phyloP scores from a whole-genome alignment of 2,888 invertebrate species.

The Cerceris rybyensis region DNA sequence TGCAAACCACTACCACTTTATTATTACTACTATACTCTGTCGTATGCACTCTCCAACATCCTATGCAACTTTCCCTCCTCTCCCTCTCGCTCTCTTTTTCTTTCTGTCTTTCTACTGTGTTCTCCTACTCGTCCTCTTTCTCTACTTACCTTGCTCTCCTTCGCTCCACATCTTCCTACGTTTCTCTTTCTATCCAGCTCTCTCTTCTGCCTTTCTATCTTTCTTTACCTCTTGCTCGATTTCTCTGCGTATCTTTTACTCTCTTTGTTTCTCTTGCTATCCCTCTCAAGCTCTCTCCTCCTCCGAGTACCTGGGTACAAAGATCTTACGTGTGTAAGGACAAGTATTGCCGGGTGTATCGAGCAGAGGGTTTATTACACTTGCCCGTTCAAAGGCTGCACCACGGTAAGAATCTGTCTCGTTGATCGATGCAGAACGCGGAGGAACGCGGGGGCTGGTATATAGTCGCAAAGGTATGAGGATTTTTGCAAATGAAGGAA shows the following conservation, averaged over 20 bases:
- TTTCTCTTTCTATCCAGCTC: no score
- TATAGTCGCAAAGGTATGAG: neutral
- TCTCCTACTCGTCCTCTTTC: conserved; percentile 34
- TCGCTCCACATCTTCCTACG: no score
- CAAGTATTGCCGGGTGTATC: conserved; percentile 16
- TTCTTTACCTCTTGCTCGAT: no score
- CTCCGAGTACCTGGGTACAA: neutral
- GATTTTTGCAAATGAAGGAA: no score
- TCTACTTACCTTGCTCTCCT: conserved; percentile 1
- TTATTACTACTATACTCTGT: conserved; percentile 74
- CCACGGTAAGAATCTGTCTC: conserved; percentile 63
- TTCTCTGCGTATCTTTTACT: neutral
- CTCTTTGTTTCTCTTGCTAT: conserved; percentile 1
- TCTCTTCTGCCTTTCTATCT: no score
- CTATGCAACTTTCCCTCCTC: conserved; percentile 5
- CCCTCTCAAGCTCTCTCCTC: neutral
- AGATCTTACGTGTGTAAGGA: conserved; percentile 5
- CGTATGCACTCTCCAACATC: conserved; percentile 43
- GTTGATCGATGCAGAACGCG: conserved; percentile 32
- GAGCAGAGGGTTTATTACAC: conserved; percentile 71
- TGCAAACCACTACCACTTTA: conserved; percentile 79
- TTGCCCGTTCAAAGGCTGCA: conserved; percentile 68
- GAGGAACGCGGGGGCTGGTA: conserved; percentile 3
- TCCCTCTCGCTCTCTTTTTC: neutral
- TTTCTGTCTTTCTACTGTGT: neutral